phyloP scores from a whole-genome alignment of 2,797 vertebrate genomes.

The Hybognathus amarus region DNA sequence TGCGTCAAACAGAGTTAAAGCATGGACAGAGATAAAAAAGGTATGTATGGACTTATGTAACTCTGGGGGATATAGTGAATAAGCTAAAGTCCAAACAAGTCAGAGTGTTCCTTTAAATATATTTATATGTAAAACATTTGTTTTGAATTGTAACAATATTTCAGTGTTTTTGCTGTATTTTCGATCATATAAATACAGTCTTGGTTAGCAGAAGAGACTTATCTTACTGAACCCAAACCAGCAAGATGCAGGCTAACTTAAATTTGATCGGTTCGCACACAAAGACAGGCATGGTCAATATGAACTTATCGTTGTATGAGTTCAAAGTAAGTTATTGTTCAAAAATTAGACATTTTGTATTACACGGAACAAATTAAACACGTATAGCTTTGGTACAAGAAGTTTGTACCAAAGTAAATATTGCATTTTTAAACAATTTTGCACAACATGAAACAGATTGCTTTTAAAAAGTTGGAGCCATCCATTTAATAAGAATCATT shows the following conservation, averaged over 20 bases:
- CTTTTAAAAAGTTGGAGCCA: neutral
- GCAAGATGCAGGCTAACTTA: neutral
- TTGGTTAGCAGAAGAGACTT: neutral
- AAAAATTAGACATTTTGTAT: neutral
- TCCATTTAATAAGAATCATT: neutral
- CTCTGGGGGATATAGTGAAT: too few relatives aligned
- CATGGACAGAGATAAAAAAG: too few relatives aligned
- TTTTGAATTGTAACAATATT: too few relatives aligned
- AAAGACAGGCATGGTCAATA: neutral
- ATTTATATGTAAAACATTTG: neutral
- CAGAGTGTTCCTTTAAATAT: neutral
- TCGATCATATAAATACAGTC: neutral
- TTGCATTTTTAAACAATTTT: neutral
- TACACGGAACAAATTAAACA: neutral
- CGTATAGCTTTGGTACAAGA: neutral
- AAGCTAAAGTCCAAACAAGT: too few relatives aligned
- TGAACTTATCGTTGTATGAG: neutral
- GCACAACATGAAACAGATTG: neutral
- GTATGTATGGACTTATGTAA: too few relatives aligned
- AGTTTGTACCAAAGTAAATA: neutral
- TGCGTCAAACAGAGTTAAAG: too few relatives aligned
- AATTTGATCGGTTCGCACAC: neutral
- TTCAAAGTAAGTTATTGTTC: too few relatives aligned
- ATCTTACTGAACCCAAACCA: neutral
- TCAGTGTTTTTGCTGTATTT: too few relatives aligned